Conservation (phyloP, 2,797 vertebrate genomes). For the Tokudaia tokunoshimensis region DNA sequence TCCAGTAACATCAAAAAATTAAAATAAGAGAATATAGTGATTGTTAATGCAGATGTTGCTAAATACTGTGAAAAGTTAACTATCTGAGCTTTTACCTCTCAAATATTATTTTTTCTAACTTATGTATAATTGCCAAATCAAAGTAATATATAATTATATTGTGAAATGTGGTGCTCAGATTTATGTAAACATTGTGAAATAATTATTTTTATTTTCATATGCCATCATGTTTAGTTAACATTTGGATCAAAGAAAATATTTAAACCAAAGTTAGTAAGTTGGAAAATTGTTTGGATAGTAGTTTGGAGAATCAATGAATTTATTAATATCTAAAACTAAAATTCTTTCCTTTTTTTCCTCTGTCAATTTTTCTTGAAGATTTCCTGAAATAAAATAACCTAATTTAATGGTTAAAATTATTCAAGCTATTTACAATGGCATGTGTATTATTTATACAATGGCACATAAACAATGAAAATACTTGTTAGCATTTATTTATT, state of each 20-base stretch:
- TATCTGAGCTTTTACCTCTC: not conserved
- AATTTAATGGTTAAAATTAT: not conserved
- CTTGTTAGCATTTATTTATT: not conserved
- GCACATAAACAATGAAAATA: not conserved
- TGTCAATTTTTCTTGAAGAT: not conserved
- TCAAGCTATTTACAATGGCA: not conserved
- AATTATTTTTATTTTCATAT: not conserved
- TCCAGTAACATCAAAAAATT: not conserved
- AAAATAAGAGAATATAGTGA: not conserved
- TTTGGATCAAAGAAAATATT: not conserved
- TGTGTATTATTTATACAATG: not conserved
- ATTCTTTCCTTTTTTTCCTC: not conserved
- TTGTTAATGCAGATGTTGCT: not conserved
- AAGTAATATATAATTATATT: not conserved
- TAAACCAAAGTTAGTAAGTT: not conserved
- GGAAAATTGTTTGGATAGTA: not conserved
- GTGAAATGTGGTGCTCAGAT: not conserved
- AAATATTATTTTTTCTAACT: not conserved
- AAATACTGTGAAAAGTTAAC: not conserved
- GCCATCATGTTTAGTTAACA: not conserved
- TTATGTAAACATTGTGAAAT: not conserved
- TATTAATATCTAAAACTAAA: constrained; percentile 2
- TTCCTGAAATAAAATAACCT: not conserved
- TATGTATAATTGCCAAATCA: not conserved
- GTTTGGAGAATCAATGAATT: not conserved